Evolutionary conservation across 2,113 vertebrate species (phyloP).

Genomic region (Neolamprologus longior): DNA sequence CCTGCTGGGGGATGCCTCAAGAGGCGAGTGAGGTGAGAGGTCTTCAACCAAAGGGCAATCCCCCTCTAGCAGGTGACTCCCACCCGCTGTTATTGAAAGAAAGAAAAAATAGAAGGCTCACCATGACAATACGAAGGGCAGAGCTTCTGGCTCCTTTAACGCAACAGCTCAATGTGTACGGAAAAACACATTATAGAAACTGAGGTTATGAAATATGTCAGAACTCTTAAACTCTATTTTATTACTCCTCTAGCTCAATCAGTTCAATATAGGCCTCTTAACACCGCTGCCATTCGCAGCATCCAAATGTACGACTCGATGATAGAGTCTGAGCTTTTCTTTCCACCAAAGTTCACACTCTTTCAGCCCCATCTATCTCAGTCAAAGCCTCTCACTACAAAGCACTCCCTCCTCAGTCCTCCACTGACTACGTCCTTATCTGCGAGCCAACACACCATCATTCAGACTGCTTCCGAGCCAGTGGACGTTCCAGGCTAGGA

Average conservation of each 20-base stretch:
- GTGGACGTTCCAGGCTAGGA: background rate
- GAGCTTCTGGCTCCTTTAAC: constrained; percentile 7
- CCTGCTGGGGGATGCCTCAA: background rate
- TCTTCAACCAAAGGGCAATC: background rate
- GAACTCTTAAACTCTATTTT: background rate
- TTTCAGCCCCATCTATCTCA: constrained; percentile 35
- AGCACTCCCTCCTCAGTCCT: constrained; percentile 8
- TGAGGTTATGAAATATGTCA: background rate
- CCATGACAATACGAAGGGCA: background rate
- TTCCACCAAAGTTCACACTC: constrained; percentile 5
- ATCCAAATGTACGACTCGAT: background rate
- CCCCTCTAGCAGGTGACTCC: constrained; percentile 10
- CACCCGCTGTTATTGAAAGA: background rate
- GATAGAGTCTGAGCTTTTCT: background rate
- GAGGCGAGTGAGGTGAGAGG: constrained; percentile 43
- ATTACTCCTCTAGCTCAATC: background rate
- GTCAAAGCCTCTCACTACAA: constrained; percentile 18
- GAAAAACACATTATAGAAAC: background rate
- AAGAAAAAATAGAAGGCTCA: no score
- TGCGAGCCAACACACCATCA: constrained; percentile 30
- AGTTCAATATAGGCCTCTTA: background rate
- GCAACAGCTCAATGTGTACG: background rate
- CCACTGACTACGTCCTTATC: constrained; percentile 37
- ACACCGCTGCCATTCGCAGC: background rate
- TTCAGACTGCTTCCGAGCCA: constrained; percentile 23